Percentiles rank a stretch among this genome's conserved stretches.
These are phyloP conservation scores for Pogonomyrmex californicus DNA, from an alignment of 1,140 invertebrate species.

Conservation along the genomic window DNA sequence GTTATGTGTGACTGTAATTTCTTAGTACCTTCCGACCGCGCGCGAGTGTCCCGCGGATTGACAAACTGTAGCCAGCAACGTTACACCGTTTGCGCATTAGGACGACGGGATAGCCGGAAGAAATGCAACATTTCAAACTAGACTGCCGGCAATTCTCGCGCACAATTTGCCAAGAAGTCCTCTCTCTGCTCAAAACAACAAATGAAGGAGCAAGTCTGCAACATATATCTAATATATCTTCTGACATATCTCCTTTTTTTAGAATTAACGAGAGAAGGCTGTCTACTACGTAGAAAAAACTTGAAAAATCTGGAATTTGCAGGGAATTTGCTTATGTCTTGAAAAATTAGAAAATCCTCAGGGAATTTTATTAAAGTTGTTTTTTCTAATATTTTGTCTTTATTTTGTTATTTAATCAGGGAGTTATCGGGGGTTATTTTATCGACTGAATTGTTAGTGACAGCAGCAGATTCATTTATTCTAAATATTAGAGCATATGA, in stretches of 20 bases:
- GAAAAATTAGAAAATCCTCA: too few relatives aligned
- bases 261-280: not conserved
- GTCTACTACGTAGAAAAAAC: too few relatives aligned
- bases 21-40: slow-evolving; percentile 40
- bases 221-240: not conserved
- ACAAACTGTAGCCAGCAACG: slow-evolving; percentile 23
- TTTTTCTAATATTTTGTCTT: too few relatives aligned
- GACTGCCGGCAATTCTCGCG: slow-evolving; percentile 20
- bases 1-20: slow-evolving; percentile 55
- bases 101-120: slow-evolving; percentile 43
- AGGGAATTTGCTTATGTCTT: too few relatives aligned
- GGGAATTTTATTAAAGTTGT: too few relatives aligned
- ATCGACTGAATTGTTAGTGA: too few relatives aligned
- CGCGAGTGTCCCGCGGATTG: slow-evolving; percentile 36
- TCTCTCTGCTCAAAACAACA: slow-evolving; percentile 43
- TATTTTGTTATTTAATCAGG: too few relatives aligned
- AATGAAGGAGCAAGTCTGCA: slow-evolving; percentile 46
- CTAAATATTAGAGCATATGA: too few relatives aligned
- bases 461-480: too few relatives aligned
- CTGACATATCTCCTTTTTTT: not conserved
- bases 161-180: slow-evolving; percentile 66
- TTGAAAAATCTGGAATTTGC: too few relatives aligned
- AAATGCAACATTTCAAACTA: slow-evolving; percentile 56
- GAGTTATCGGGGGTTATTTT: too few relatives aligned
- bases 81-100: slow-evolving; percentile 58